Evolutionary conservation across 2,797 vertebrate species (phyloP), one percentile per base, ranked within the genome.

Genomic region (Synanceia verrucosa): DNA sequence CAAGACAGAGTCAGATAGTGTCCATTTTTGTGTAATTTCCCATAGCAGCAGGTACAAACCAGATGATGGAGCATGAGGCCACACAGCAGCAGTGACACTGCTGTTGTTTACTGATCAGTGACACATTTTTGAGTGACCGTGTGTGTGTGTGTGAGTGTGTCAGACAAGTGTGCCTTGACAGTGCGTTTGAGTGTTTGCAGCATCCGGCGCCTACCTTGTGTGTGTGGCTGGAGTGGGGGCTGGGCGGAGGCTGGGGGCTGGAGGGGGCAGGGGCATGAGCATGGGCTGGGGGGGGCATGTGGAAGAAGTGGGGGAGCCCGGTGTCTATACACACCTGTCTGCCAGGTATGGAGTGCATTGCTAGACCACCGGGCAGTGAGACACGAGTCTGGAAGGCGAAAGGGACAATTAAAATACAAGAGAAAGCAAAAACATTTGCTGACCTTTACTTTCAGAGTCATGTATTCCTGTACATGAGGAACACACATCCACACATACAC

Each of bases 271-370:
- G 90, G 74, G 84, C 85, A 59, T 91, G 90, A 77, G 91, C 88
- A 48, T 93, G 84, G 86, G 91, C 92, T 64, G 89, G 86, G 86
- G 93, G 90, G 70, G 88, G 87, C 89, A 95, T 74, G 74, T 94
- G 92, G 76, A 93, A 92, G 89, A 95, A 91, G 70, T 92, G 82
- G 1, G 88, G 78, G 48, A 85, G 84, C 78, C 92, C 89, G 85
- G 95, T 91, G 87, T 95, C 93, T 75, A 94, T 91, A 88, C 93
- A 94, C 82, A 95, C 92, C 90, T 95, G 94, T 92, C 95, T 96
- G 89, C 94, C 94, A 89, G 94, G 92, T 82, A 96, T 86, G 47
- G 93, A 82, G 78, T 92, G 92, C 80, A 96, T 82, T 33, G 93
- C 67, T 26, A 95, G 86, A 70, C 87, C 88, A n/a, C 84, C 74